These are phyloP conservation scores for Lucilia sericata DNA, from an alignment of 1,140 invertebrate species.

Conservation along the genomic window DNA sequence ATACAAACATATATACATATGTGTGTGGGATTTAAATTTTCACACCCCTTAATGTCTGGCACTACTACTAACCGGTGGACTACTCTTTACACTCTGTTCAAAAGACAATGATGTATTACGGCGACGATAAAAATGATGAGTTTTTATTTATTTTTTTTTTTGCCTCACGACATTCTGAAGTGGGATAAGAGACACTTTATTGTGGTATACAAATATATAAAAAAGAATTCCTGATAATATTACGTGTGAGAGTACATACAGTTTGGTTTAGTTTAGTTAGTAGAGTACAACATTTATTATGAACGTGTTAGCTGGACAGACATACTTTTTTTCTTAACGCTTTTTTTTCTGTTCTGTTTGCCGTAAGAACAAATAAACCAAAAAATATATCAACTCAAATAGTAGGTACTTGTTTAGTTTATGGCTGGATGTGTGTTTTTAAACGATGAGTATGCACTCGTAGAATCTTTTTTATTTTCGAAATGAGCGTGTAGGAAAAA, in stretches of 20 bases:
- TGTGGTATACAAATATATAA: not conserved
- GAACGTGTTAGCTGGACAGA: not conserved
- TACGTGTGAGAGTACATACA: no score
- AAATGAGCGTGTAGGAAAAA: not conserved
- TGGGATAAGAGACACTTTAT: not conserved
- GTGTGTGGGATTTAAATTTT: not conserved
- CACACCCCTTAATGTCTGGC: not conserved
- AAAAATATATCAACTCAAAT: not conserved
- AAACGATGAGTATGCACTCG: not conserved
- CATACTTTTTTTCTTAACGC: not conserved
- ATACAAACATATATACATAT: not conserved
- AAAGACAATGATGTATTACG: not conserved
- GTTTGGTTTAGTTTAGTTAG: no score
- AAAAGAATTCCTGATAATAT: not conserved
- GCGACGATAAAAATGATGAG: not conserved
- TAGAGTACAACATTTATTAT: not conserved
- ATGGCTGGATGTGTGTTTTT: no score
- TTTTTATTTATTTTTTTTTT: not conserved
- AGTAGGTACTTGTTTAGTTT: no score
- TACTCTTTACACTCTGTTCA: not conserved
- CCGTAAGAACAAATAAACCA: not conserved
- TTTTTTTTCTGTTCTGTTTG: not conserved
- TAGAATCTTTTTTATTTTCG: not conserved
- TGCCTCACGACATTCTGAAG: not conserved
- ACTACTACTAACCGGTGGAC: no score